Evolutionary conservation across 2,888 invertebrate species (phyloP).

Genomic region (Mesochorus sp.): DNA sequence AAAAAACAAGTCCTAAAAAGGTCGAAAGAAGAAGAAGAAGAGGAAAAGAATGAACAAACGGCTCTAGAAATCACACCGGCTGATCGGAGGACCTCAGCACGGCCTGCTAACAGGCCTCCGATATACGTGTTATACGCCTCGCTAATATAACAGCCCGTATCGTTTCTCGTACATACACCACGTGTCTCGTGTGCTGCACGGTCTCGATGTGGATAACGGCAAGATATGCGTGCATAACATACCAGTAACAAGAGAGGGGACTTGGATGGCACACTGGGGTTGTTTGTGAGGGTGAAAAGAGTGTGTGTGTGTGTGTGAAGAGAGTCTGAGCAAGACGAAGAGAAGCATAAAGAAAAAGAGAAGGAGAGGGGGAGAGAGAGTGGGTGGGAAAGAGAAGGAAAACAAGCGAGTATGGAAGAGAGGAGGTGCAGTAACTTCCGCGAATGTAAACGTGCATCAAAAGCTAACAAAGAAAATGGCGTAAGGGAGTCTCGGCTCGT

Average conservation of each 20-base stretch:
- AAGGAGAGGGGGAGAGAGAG: neutral
- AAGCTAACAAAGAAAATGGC: neutral
- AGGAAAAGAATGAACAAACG: neutral
- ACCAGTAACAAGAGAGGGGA: constrained; percentile 14
- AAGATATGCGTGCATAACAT: constrained; percentile 24
- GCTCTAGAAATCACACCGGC: neutral
- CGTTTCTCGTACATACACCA: constrained; percentile 19
- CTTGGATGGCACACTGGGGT: constrained; percentile 19
- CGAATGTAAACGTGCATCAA: constrained; percentile 5
- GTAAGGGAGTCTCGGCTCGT: neutral
- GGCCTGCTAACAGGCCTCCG: neutral
- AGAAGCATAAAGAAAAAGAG: constrained; percentile 15
- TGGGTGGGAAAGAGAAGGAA: neutral
- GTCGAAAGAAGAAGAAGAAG: too few relatives aligned
- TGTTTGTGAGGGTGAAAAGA: constrained; percentile 23
- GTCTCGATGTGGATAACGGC: neutral
- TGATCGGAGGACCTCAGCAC: neutral
- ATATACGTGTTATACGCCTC: neutral
- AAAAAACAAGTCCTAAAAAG: neutral
- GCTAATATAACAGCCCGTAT: neutral
- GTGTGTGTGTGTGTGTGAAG: neutral
- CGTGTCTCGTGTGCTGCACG: constrained; percentile 28
- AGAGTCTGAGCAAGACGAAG: neutral
- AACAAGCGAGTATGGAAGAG: too few relatives aligned
- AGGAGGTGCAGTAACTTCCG: constrained; percentile 38